Base-by-base conservation (phyloP, 2,888 invertebrate species). In the Eupithecia subfuscata region DNA sequence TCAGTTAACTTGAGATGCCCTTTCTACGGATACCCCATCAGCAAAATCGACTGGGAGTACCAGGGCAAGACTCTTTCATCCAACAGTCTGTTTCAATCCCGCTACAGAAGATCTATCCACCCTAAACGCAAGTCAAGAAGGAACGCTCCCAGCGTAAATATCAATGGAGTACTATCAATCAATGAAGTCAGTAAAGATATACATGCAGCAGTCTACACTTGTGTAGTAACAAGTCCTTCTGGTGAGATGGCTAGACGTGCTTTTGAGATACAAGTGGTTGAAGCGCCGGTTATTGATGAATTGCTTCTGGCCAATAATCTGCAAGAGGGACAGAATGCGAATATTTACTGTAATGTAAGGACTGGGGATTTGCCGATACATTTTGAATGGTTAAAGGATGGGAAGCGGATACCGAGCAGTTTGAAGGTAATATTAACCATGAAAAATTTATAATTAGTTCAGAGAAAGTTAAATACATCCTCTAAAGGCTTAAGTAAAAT, bases 21-120 rank as follows among this genome's bases (percentile, higher is more conserved):
- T 67, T 98, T 97, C 86, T 97, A 98, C 71, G 98, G 98, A 75
- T 98, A 97, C 91, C 98, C 98, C n/a, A 97, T 98, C 80, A 96
- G 95, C 81, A 94, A 95, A 91, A 94, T 95, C 60, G 94, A 95
- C 76, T 95, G 95, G 95, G 94, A 95, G 81, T 87, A 87, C 79
- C 89, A 94, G 88, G 92, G 94, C 16, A 90, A 92, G 74, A 86
- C 89, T 0, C 79, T 95, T 12, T 89, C 87, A 45, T 89, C 92
- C 0, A 93, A 92, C 84, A 89, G 85, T 8, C 84, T 92, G 2
- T 93, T 92, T 80, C 91, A 91, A 84, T 86, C 89, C 0, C 86
- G 93, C n/a, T 93, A 92, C 80, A 92, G 87, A 83, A 84, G 94
- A 65, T 83, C 78, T 40, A 82, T 85, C 2, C 84, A 85, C 3